Evolutionary conservation across 1,140 invertebrate genomes (phyloP), one percentile per base, ranked within the genome.

Genomic region (Pogonomyrmex californicus): DNA sequence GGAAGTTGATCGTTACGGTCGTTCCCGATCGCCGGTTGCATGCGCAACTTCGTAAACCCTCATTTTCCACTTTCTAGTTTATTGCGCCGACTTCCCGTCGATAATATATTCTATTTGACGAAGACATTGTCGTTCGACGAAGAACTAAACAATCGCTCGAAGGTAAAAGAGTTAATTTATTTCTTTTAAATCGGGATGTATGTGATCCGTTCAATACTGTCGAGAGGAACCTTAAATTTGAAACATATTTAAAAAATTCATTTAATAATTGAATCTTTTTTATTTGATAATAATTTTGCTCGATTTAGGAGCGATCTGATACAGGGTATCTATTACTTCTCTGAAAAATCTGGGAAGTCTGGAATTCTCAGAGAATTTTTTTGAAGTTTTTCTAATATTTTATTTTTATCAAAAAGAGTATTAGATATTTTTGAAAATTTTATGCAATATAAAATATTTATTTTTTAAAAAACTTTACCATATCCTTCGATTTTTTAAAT

Each of bases 41-140:
- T 23, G 66, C 79, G 30, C 79, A 60, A 47, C 79, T 83, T 75
- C 23, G 41, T 47, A 83, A 73, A 60, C 41, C 41, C 41, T 83
- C 30, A 83, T 83, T 83, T 75, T 83, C 79, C 68, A 83, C 79
- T 83, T 83, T 83, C 79, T 75, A 83, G 51, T 60, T 75, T 56
- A 47, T 87, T 66, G 17, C 63, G 44, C 51, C 36, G 56, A 86
- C 66, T 63, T 86, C 73, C 23, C 49, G 30, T 58, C 41, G 85
- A 71, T 81, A 44, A 70, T 58, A 38, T 30, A 70, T 71, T 82
- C 54, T 47, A 30, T 82, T 73, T 14, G 38, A 17, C 41, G 49
- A 51, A 33, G 78, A 82, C 65, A 82, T 49, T 71, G 65, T 49
- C 56, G 65, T 71, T 56, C 30, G 14, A 51, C 47, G 47, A 68